Percentiles rank a stretch among this genome's conserved stretches.
phyloP scores from a whole-genome alignment of 2,888 invertebrate species.

The Polymixis lichenea region DNA sequence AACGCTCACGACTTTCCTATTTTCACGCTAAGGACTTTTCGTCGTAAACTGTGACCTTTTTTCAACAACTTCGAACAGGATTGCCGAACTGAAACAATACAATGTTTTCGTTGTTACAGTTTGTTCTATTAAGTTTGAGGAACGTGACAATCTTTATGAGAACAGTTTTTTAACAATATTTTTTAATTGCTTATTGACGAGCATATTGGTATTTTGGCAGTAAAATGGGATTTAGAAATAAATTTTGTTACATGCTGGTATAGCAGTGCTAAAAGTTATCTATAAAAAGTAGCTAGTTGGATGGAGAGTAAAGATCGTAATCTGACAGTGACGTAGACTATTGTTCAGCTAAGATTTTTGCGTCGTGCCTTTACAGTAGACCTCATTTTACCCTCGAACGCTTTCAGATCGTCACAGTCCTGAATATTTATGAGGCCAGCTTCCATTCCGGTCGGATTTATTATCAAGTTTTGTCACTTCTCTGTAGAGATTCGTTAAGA shows the following conservation, averaged over 20 bases:
- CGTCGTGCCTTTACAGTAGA: constrained; percentile 68
- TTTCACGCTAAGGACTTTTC: constrained; percentile 51
- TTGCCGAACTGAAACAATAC: constrained; percentile 26
- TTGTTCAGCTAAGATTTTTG: constrained; percentile 68
- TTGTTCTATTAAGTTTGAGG: constrained; percentile 36
- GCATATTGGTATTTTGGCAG: not conserved
- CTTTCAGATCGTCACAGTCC: constrained; percentile 68
- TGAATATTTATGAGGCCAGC: constrained; percentile 83
- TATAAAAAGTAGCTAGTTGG: not conserved
- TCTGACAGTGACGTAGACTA: constrained; percentile 67
- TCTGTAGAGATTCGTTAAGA: constrained; percentile 62
- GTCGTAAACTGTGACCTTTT: constrained; percentile 51
- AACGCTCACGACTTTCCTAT: constrained; percentile 52
- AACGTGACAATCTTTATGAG: constrained; percentile 3
- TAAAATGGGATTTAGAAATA: not conserved
- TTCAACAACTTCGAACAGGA: constrained; percentile 19
- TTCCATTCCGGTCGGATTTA: constrained; percentile 74
- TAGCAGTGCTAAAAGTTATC: constrained; percentile 1
- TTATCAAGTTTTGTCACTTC: constrained; percentile 74
- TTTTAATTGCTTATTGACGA: not conserved
- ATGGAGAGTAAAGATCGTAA: constrained; percentile 43
- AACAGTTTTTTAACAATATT: not conserved
- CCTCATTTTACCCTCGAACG: constrained; percentile 75
- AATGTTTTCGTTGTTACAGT: constrained; percentile 30
- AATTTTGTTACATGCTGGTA: not conserved